Conservation (phyloP, 2,888 invertebrate species). For the Lacanobia wlatinum region DNA sequence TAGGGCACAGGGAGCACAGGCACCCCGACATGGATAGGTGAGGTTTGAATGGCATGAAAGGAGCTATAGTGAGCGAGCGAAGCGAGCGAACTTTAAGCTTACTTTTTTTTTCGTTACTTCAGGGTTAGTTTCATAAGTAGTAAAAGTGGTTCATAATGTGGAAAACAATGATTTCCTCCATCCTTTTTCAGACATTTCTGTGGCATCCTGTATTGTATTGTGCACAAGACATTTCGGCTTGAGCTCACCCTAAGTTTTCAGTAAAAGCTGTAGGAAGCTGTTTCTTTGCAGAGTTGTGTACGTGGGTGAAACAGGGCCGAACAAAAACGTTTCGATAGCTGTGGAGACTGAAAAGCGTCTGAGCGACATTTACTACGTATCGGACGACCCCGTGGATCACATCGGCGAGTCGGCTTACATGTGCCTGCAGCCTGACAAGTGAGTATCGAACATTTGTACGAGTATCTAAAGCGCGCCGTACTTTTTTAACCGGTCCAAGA, state of each 20-base stretch:
- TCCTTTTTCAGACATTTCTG: too few relatives aligned
- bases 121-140: too few relatives aligned
- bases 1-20: too few relatives aligned
- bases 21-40: too few relatives aligned
- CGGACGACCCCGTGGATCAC: conserved; percentile 82
- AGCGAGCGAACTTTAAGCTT: too few relatives aligned
- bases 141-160: too few relatives aligned
- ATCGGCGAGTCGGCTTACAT: conserved; percentile 91
- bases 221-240: too few relatives aligned
- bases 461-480: not conserved
- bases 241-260: not conserved
- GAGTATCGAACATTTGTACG: conserved; percentile 52
- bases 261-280: not conserved
- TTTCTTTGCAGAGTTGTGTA: conserved; percentile 81
- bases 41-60: too few relatives aligned
- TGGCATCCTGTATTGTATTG: too few relatives aligned
- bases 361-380: conserved; percentile 90
- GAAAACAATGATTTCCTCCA: too few relatives aligned
- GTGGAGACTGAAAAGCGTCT: conserved; percentile 85
- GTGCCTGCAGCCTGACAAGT: conserved; percentile 91
- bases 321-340: conserved; percentile 84
- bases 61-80: too few relatives aligned
- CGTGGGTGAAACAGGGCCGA: conserved; percentile 83
- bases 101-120: too few relatives aligned
- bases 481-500: not conserved